Evolutionary conservation across 1,140 invertebrate species (phyloP).

Genomic region (Lasioglossum baleicum): DNA sequence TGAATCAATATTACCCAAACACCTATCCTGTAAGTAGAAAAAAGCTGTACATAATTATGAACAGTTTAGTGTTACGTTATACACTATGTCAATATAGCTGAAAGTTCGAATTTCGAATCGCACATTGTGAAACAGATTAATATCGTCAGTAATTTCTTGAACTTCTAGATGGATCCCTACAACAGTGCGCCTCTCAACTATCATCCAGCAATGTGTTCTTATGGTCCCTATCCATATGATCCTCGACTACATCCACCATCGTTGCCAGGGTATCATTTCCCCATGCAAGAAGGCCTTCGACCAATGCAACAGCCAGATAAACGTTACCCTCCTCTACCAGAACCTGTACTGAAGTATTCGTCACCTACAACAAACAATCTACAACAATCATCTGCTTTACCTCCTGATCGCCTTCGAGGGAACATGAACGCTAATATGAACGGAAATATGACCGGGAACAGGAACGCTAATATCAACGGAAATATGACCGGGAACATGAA

Average conservation of each 20-base stretch:
- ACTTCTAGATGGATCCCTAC: slow-evolving; percentile 65
- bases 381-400: slow-evolving; percentile 26
- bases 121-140: too few species aligned
- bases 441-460: too few species aligned
- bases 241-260: slow-evolving; percentile 44
- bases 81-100: too few species aligned
- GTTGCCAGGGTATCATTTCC: slow-evolving; percentile 31
- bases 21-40: slow-evolving; percentile 67
- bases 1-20: slow-evolving; percentile 61
- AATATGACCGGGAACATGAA: background rate
- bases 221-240: slow-evolving; percentile 43
- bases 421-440: background rate
- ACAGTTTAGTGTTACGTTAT: too few species aligned
- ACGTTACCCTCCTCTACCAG: slow-evolving; percentile 18
- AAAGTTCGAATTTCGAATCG: too few species aligned
- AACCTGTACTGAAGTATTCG: slow-evolving; percentile 42
- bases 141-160: background rate
- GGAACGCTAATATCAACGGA: too few species aligned
- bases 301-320: slow-evolving; percentile 41
- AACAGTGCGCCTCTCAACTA: slow-evolving; percentile 50
- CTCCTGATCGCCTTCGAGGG: slow-evolving; percentile 36
- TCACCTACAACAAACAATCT: background rate
- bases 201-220: slow-evolving; percentile 53
- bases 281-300: slow-evolving; percentile 45
- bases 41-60: too few species aligned